Percentiles rank a stretch among this genome's conserved stretches.
These are phyloP conservation scores for Scelioninae gen. 1 DNA, from an alignment of 2,888 invertebrate genomes.

Conservation along the genomic window DNA sequence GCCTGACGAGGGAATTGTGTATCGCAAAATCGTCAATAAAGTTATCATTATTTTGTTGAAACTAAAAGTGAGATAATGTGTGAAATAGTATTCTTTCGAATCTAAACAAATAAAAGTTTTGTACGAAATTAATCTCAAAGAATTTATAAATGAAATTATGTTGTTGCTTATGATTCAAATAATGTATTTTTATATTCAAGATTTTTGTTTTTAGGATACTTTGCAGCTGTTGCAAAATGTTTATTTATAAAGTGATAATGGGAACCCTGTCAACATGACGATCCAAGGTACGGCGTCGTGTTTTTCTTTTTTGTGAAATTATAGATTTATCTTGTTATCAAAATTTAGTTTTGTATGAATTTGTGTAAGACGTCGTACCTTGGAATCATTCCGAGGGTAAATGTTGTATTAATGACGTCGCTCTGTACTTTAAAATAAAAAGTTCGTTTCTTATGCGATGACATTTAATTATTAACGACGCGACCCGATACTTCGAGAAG, in stretches of 20 bases:
- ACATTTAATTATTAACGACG: slow-evolving; percentile 33
- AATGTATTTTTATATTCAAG: slow-evolving; percentile 41
- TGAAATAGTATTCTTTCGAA: too few species aligned
- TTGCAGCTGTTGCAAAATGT: not conserved
- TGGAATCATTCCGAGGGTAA: slow-evolving; percentile 55
- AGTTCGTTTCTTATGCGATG: slow-evolving; percentile 63
- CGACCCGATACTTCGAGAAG: slow-evolving; percentile 44
- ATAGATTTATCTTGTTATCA: too few species aligned
- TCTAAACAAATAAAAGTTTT: slow-evolving; percentile 19
- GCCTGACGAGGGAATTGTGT: not conserved
- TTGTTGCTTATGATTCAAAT: slow-evolving; percentile 30
- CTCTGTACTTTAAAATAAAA: slow-evolving; percentile 69
- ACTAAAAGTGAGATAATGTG: slow-evolving; percentile 9
- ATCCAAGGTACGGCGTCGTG: slow-evolving; percentile 44
- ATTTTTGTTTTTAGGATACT: slow-evolving; percentile 20
- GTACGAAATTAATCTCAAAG: too few species aligned
- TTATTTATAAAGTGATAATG: slow-evolving; percentile 37
- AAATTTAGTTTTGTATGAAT: slow-evolving; percentile 20
- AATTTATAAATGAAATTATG: slow-evolving; percentile 5
- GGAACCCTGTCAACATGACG: slow-evolving; percentile 37
- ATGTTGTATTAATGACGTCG: slow-evolving; percentile 67
- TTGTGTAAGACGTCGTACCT: slow-evolving; percentile 41
- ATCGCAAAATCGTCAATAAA: not conserved
- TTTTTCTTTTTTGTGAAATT: too few species aligned
- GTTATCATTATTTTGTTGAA: slow-evolving; percentile 2